These are phyloP conservation scores for Amblyopsis hoosieri DNA, from an alignment of 2,797 vertebrate species.

Conservation along the genomic window DNA sequence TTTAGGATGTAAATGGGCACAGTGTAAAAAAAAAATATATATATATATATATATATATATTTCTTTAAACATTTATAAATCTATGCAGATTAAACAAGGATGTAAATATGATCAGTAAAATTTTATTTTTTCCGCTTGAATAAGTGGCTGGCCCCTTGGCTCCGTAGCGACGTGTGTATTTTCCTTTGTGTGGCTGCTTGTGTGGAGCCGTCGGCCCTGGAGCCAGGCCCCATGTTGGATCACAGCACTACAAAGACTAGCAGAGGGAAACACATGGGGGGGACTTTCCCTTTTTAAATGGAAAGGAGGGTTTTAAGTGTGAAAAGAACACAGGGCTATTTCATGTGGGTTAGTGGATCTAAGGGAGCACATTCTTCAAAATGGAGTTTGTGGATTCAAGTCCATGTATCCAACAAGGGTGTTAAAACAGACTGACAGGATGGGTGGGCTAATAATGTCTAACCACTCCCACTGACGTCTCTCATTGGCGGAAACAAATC, in stretches of 20 bases:
- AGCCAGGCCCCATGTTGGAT: conserved; percentile 47
- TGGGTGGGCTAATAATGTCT: not conserved
- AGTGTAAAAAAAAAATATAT: too few relatives aligned
- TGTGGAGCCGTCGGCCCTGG: conserved; percentile 64
- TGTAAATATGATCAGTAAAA: conserved; percentile 9
- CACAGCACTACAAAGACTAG: conserved; percentile 57
- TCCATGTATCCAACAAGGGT: conserved; percentile 30
- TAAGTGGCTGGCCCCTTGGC: conserved; percentile 62
- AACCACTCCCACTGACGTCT: not conserved
- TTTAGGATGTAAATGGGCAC: too few relatives aligned
- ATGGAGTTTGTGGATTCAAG: conserved; percentile 26
- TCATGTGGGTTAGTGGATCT: conserved; percentile 14
- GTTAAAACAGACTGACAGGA: not conserved
- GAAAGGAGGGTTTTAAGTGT: conserved; percentile 27
- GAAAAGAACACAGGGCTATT: conserved; percentile 38
- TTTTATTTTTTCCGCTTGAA: conserved; percentile 40
- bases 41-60: too few relatives aligned
- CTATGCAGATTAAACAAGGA: not conserved
- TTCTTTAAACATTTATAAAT: not conserved
- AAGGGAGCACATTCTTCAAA: conserved; percentile 17
- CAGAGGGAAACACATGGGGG: conserved; percentile 37
- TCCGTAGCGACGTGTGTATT: conserved; percentile 60
- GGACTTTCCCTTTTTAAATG: conserved; percentile 40
- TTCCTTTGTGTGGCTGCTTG: conserved; percentile 71
- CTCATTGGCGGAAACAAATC: conserved; percentile 8